Base-by-base conservation (phyloP, 2,797 vertebrate genomes). In the Margarornis squamiger region DNA sequence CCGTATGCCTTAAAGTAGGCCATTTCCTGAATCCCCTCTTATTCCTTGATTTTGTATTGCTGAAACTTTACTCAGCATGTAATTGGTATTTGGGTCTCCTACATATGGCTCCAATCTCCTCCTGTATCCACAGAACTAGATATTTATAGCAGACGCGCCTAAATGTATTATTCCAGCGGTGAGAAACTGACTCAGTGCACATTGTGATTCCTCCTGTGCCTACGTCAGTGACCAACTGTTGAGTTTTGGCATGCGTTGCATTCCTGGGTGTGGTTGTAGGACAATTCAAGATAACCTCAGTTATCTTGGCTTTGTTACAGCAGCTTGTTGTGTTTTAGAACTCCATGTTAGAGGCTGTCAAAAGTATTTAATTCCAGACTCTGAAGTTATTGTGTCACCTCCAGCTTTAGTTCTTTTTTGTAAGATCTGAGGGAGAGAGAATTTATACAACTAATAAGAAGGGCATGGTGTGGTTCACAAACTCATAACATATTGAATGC, bases 231-330 rank as follows among this genome's bases (percentile, higher is more conserved):
- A 67, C 62, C 95, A 73, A 39, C 90, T 93, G 72, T 39, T 57
- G 46, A 81, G 49, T 70, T 90, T 55, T 95, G 92, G 86, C 85
- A 71, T 91, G 59, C 1, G 4, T 29, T 90, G 72, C 70, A 83
- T 93, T 92, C 92, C 73, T 94, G 91, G 90, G 87, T 93, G 93
- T 95, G 94, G 92, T 27, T 95, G 67, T 78, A 85, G 92, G 95
- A 87, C 80, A 93, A 76, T 74, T 70, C 85, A 68, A 94, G 87
- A 85, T 68, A 94, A 81, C 72, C 71, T 83, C 4, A 8, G 52
- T 94, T 94, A 61, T 93, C 78, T 91, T 94, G 91, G 86, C 89
- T 83, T 86, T 77, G 61, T 66, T 96, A 55, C 62, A 94, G 49
- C 62, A 89, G 83, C 91, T 62, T 7, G 10, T 66, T 6, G 5